Percentiles rank a stretch among this genome's conserved stretches.
These are phyloP conservation scores for Papilio glaucus DNA, from an alignment of 1,140 invertebrate genomes.

Conservation along the genomic window DNA sequence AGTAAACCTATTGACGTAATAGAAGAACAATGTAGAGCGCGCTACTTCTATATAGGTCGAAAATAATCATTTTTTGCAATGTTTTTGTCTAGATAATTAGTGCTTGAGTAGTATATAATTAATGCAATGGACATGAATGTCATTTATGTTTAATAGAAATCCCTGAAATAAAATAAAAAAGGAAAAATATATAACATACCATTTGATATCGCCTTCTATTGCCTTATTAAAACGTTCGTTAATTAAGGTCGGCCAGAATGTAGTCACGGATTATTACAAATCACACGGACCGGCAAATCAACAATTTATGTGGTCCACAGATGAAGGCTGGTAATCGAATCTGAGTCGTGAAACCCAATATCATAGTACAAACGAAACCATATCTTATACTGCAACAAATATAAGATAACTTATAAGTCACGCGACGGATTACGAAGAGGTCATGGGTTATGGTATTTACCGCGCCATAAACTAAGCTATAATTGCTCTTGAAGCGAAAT, in stretches of 20 bases:
- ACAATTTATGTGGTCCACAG: neutral
- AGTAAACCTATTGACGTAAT: too few relatives aligned
- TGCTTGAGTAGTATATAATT: too few relatives aligned
- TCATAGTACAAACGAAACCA: neutral
- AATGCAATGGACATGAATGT: too few relatives aligned
- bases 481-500: too few relatives aligned
- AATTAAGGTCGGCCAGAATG: neutral
- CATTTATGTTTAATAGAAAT: too few relatives aligned
- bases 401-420: neutral
- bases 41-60: too few relatives aligned
- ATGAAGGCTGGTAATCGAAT: neutral
- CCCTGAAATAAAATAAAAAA: neutral
- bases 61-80: too few relatives aligned
- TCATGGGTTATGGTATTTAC: too few relatives aligned
- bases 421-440: neutral
- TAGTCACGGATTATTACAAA: conserved; percentile 13
- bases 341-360: neutral
- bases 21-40: too few relatives aligned
- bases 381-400: neutral
- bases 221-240: neutral
- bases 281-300: conserved; percentile 12
- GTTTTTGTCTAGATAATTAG: too few relatives aligned
- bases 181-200: neutral
- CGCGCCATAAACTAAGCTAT: too few relatives aligned
- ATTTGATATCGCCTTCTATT: neutral